Conservation (phyloP, 2,113 vertebrate species). For the Rhodinocichla rosea region DNA sequence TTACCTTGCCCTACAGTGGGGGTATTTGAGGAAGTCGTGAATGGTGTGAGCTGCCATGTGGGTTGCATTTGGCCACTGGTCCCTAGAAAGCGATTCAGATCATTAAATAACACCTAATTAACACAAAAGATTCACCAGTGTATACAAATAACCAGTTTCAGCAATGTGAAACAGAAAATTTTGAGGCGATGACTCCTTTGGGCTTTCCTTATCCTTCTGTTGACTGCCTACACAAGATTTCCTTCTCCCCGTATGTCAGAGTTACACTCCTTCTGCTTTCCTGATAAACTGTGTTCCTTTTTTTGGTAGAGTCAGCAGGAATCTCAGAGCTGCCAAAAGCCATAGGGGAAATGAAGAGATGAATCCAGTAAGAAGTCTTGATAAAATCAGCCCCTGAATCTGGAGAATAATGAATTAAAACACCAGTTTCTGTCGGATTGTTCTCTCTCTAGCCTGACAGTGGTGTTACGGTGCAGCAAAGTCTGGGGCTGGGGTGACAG, state of each 20-base stretch:
- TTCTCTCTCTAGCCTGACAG: neutral
- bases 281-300: neutral
- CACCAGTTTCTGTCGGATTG: neutral
- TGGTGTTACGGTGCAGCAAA: neutral
- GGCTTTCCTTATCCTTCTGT: neutral
- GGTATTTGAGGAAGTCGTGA: neutral
- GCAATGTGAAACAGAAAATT: neutral
- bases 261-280: neutral
- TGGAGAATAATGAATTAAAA: neutral
- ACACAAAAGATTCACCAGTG: neutral
- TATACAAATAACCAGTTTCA: neutral
- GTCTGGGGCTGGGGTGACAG: neutral
- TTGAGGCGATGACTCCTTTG: neutral
- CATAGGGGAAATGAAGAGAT: neutral
- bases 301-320: neutral
- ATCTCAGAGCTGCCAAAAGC: neutral
- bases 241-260: neutral
- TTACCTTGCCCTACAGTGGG: rapidly evolving
- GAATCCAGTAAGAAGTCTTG: neutral
- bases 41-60: neutral
- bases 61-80: neutral
- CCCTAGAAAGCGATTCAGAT: neutral
- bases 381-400: neutral
- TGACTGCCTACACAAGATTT: neutral
- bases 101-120: neutral